Base-by-base conservation (phyloP, 1,140 invertebrate genomes). In the Eumeta japonica region DNA sequence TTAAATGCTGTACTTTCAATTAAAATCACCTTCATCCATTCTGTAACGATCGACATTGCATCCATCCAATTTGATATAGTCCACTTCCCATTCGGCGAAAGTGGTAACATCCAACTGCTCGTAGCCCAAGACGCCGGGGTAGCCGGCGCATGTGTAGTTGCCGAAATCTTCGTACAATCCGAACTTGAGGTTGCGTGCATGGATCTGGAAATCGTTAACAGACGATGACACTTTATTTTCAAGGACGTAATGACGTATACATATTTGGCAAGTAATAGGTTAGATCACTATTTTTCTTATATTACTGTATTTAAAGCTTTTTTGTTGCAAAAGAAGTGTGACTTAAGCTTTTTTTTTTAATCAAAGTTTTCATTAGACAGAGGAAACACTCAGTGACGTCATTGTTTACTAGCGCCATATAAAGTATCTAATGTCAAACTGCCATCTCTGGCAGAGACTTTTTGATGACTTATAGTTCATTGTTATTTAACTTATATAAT, bases 81-180 rank as follows among this genome's bases (percentile, higher is more conserved):
- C 92, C 0, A 93, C 87, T 14, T 84, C 85, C 92, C 92, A 95
- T 15, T 86, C 82, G 12, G 87, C 90, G 71, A 94, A 94, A 2
- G 88, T 89, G 32, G 87, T 55, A 0, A 90, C 88, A 73, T 94
- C 92, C n/a, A 78, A 51, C 48, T 85, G 74, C 63, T 92, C 78
- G 50, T 89, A 79, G 15, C 83, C 82, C 7, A 89, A 66, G 43
- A 86, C 87, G 9, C 92, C 92, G 0, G 92, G 92, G 73, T 90
- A 94, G 1, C 89, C 90, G 0, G 77, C 83, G 48, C 92, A 95
- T 0, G 92, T 94, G 28, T 80, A 61, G 4, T 79, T 89, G 1
- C 92, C 92, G 74, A 86, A 92, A 60, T 94, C 90, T 60, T 88
- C 85, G 67, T 95, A 95, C 49, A 94, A 85, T 1, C 90, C 92